Evolutionary conservation across 2,797 vertebrate genomes (phyloP).

Genomic region (Setipinna tenuifilis): DNA sequence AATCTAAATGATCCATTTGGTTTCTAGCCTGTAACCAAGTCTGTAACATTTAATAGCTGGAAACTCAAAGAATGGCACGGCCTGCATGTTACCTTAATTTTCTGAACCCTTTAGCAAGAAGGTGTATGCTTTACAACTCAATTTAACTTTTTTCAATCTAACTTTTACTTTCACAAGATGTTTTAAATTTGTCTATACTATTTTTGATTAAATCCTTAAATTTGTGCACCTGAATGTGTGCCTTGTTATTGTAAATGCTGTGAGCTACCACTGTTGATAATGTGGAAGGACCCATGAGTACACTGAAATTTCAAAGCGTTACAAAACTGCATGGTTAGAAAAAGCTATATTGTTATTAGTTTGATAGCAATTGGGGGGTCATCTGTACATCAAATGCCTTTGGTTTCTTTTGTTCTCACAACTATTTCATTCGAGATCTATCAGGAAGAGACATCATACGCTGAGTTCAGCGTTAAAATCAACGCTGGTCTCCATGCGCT

Average conservation of each 20-base stretch:
- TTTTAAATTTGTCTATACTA: too few relatives aligned
- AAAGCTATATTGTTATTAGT: background rate
- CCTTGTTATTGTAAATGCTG: background rate
- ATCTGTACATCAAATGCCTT: background rate
- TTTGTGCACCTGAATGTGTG: background rate
- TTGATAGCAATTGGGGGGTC: slow-evolving; percentile 6
- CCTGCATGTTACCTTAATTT: too few relatives aligned
- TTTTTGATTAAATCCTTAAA: background rate
- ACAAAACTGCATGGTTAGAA: background rate
- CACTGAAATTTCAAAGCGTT: background rate
- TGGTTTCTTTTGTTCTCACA: background rate
- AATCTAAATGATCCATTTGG: too few relatives aligned
- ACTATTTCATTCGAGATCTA: background rate
- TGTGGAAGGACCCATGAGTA: background rate
- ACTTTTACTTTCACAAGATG: background rate
- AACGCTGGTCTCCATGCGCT: background rate
- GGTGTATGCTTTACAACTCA: background rate
- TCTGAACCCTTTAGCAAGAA: too few relatives aligned
- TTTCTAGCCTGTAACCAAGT: too few relatives aligned
- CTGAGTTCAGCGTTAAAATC: background rate
- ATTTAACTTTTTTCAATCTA: background rate
- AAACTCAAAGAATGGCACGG: too few relatives aligned
- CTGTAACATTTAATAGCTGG: too few relatives aligned
- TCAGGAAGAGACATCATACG: background rate
- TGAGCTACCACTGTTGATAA: background rate